Evolutionary conservation across 2,888 invertebrate species (phyloP), one percentile per base, ranked within the genome.

Genomic region (Operophtera brumata): DNA sequence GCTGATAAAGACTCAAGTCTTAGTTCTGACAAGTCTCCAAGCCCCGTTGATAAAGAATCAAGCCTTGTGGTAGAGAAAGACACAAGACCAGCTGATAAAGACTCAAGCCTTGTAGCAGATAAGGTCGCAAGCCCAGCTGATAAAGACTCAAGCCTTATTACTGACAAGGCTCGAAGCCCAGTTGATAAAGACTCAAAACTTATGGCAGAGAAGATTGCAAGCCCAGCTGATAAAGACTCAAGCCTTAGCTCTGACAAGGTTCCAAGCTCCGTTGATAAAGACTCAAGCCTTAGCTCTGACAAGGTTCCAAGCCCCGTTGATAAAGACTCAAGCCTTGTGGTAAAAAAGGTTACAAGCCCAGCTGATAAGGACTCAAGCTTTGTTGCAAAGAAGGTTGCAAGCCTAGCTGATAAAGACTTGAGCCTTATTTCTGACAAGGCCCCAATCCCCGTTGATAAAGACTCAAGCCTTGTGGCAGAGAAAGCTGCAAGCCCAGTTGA

Each of bases 151-250:
- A 20, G 20, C 20, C 20, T 4, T 3, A 20, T 20, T n/a, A n/a
- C n/a, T 20, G 20, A 20, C 2, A 20, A 20, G 4, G 4, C 4
- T 2, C 4, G 2, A 0, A 66, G 41, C 12, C 50, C 39, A 0
- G 46, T 49, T 1, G 55, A 69, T 0, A 54, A 51, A 5, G 32
- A 20, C 14, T 43, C 12, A 32, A 65, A 60, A 51, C 56, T 44
- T 0, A 34, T 46, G 20, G 2, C 1, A 54, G 61, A 9, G 37
- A 10, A 3, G 55, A 45, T 4, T 20, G 2, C 20, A 20, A 20
- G 20, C 20, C 20, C 20, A 20, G 2, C 4, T 0, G 54, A 57
- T 0, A 47, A 39, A 10, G 14, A n/a, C 0, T 35, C 43, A 1
- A 54, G 44, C 20, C 11, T 35, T 3, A n/a, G 37, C 0, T 49